Evolutionary conservation across 1,140 invertebrate species (phyloP), one percentile per base, ranked within the genome.

Genomic region (Drosophila oshimai): DNA sequence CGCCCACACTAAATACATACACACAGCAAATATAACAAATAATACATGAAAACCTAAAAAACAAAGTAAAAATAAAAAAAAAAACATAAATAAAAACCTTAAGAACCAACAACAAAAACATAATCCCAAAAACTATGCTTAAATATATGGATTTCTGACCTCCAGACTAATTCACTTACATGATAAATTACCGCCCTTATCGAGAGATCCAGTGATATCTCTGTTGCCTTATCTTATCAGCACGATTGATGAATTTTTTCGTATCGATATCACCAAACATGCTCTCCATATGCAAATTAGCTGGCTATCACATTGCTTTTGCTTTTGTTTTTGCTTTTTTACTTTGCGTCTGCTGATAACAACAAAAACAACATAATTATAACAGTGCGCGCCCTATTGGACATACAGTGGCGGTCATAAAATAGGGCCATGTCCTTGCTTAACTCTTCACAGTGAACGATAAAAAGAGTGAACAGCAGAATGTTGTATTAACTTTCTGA

Each of bases 271-370:
- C 28, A 15, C 20, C 4, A 36, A 50, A 65, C 37, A 80, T 76
- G 47, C 70, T 71, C 70, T 71, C 81, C 81, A 86, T 86, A 86
- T 86, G 81, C 69, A 86, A 86, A 86, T 87, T 87, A 74, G 49
- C 47, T 67, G 47, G 62, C 49, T 72, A 76, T 60, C 78, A 60
- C 78, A 60, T 37, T 71, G 31, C 34, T 54, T 65, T 55, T 74
- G 37, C 37, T 53, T 31, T 60, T 71, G 54, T 26, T 71, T 44
- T 47, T 46, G 39, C 26, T 57, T 26, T n/a, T 39, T 44, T 13
- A 22, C 58, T 33, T 46, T 24, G 39, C 33, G 61, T 49, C 42
- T 37, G 58, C 20, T 74, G 76, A 79, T 79, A 77, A 67, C 47
- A 81, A 75, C 61, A 57, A 78, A 55, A 81, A 57, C 55, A 76